Evolutionary conservation across 1,140 invertebrate species (phyloP).

Genomic region (Thaumetopoea pityocampa): DNA sequence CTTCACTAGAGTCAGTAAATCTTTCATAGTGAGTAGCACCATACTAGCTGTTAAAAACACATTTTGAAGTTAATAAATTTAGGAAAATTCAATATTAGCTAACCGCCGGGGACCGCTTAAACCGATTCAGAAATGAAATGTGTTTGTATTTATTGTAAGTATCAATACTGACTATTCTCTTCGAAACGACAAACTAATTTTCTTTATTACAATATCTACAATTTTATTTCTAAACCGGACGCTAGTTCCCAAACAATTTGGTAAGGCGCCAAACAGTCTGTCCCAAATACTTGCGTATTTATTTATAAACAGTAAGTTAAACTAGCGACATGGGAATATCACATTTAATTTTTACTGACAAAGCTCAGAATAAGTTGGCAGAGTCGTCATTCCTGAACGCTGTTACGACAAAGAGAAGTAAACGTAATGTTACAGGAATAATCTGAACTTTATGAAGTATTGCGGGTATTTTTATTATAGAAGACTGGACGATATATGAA

Average conservation of each 20-base stretch:
- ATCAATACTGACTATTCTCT: neutral
- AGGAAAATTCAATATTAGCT: no score
- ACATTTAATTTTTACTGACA: neutral
- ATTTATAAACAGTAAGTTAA: conserved; percentile 22
- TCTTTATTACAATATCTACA: neutral
- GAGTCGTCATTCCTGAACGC: neutral
- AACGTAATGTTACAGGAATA: neutral
- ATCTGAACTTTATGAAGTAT: neutral
- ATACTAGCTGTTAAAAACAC: no score
- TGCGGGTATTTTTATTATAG: neutral
- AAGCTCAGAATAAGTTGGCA: neutral
- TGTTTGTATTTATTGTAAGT: conserved; percentile 4
- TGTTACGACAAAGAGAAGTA: neutral
- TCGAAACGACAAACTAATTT: neutral
- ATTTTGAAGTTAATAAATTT: no score
- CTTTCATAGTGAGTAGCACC: no score
- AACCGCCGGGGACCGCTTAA: no score
- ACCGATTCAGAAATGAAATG: no score
- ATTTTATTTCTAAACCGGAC: conserved; percentile 8
- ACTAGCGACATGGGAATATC: neutral
- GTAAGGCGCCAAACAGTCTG: conserved; percentile 40
- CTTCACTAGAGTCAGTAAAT: no score
- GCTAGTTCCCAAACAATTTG: conserved; percentile 16
- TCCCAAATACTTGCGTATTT: conserved; percentile 25
- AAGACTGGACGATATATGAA: neutral